Percentiles rank a stretch among this genome's conserved stretches.
Conservation (phyloP, 2,113 vertebrate genomes). For the Fulica atra region DNA sequence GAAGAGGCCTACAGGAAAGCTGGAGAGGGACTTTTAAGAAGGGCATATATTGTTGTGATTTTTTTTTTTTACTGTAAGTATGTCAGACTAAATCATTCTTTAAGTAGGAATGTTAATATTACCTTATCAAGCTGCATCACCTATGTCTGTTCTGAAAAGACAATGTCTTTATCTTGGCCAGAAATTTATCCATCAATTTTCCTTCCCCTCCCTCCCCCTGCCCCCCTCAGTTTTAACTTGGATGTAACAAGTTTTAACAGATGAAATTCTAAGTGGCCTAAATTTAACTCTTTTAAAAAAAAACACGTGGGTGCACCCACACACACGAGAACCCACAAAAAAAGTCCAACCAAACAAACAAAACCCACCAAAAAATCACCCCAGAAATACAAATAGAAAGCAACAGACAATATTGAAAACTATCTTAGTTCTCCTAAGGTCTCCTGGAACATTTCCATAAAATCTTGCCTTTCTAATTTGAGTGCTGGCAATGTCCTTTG, state of each 20-base stretch:
- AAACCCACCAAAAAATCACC: background rate
- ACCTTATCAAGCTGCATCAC: background rate
- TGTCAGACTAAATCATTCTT: background rate
- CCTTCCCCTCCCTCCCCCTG: accelerated
- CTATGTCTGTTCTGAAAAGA: background rate
- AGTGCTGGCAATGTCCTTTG: background rate
- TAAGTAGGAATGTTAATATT: background rate
- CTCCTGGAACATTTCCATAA: background rate
- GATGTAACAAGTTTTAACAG: background rate
- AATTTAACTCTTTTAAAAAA: background rate
- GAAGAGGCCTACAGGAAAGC: too few relatives aligned
- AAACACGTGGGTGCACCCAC: background rate
- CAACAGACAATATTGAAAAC: background rate
- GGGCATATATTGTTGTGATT: too few relatives aligned
- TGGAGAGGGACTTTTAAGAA: too few relatives aligned
- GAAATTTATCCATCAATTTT: background rate
- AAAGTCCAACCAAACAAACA: background rate
- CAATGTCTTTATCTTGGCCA: background rate
- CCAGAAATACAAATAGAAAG: background rate
- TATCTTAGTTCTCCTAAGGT: background rate
- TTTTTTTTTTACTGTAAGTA: background rate
- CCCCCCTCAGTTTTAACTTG: background rate
- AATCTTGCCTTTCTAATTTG: background rate
- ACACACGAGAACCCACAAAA: background rate
- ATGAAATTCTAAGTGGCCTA: background rate